phyloP scores from a whole-genome alignment of 2,888 invertebrate genomes.

The Xylophagus ater region DNA sequence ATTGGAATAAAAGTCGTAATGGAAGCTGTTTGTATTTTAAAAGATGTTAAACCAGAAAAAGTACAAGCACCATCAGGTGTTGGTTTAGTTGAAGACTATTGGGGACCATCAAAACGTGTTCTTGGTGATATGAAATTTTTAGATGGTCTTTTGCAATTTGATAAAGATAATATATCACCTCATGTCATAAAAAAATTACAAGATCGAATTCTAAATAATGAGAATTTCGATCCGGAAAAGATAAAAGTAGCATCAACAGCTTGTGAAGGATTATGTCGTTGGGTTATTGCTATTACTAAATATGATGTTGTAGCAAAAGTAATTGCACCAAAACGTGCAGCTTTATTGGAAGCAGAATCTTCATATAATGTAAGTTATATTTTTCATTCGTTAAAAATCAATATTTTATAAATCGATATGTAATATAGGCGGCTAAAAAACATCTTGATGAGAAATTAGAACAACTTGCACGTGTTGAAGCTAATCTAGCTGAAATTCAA shows the following conservation, averaged over 20 bases:
- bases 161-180: conserved; percentile 82
- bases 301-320: conserved; percentile 89
- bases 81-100: conserved; percentile 81
- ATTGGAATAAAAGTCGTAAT: conserved; percentile 79
- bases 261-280: conserved; percentile 83
- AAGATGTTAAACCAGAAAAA: conserved; percentile 83
- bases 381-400: no score
- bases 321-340: conserved; percentile 85
- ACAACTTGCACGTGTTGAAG: conserved; percentile 42
- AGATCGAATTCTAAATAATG: conserved; percentile 67
- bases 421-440: conserved; percentile 43
- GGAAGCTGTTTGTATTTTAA: conserved; percentile 91
- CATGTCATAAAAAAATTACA: conserved; percentile 73
- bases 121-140: conserved; percentile 87
- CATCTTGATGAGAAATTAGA: conserved; percentile 50
- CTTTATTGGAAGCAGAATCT: conserved; percentile 77
- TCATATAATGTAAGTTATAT: conserved; percentile 48
- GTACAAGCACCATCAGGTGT: conserved; percentile 72
- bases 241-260: conserved; percentile 77
- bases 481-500: conserved; percentile 48
- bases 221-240: conserved; percentile 86
- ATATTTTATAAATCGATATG: not conserved
- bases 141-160: conserved; percentile 74
- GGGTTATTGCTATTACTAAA: conserved; percentile 91
- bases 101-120: conserved; percentile 81